Evolutionary conservation across 2,113 vertebrate genomes (phyloP), one percentile per base, ranked within the genome.

Genomic region (Siniperca chuatsi): DNA sequence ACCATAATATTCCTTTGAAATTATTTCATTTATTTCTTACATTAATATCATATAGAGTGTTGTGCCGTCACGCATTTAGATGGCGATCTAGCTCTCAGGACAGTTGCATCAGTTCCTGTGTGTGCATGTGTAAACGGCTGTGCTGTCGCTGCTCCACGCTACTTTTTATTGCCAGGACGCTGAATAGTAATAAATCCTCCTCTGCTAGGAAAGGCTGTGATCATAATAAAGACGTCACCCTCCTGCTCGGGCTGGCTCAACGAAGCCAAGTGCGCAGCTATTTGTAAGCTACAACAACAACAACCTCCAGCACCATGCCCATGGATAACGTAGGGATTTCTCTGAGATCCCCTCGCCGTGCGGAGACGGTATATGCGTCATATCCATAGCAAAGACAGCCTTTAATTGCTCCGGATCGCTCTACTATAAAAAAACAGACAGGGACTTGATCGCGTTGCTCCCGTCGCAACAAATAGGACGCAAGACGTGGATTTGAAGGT

Each of bases 221-320:
- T 93, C 92, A 91, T 89, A 94, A 94, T 94, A 95, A 92, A 95
- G 94, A 96, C 96, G 96, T 96, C 96, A 96, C 94, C 93, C 88
- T 89, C 75, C 76, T 67, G 93, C 92, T 94, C 88, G 87, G 92
- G 84, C 85, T 85, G 92, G 90, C 87, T 87, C 88, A 71, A 87
- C 89, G 84, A 85, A 80, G 86, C 92, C 75, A 94, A 96, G 94
- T 96, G 95, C 96, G 95, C 94, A 96, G 95, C 93, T 96, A 90
- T 92, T 92, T 90, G 94, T 91, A 90, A 89, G 86, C 92, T 85
- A 91, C 92, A 91, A 95, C 94, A 94, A 94, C 92, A 94, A 90
- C 86, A 88, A 83, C 83, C 85, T 68, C 76, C 90, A 93, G 93
- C 94, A 93, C 91, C 93, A 95, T 95, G 95, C 88, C 84, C 75